A percentile compares a stretch with the other conserved stretches of the same genome.
These are phyloP conservation scores for Alectoris magna DNA, from an alignment of 2,797 vertebrate species.

Conservation along the genomic window DNA sequence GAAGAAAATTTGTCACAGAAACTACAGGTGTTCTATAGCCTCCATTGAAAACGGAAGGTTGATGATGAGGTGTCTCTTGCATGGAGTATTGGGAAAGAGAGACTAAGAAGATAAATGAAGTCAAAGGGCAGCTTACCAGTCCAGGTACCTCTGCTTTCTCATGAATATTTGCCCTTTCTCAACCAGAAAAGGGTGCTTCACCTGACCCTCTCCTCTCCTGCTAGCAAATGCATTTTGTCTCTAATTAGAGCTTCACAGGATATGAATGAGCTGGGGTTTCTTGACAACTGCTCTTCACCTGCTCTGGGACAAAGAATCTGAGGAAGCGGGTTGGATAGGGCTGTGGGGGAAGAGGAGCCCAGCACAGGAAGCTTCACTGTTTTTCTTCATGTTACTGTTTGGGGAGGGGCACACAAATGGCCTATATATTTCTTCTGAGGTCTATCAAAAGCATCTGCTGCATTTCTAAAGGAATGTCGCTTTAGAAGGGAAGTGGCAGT, in stretches of 20 bases:
- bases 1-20: background rate
- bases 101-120: background rate
- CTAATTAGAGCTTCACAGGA: background rate
- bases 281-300: background rate
- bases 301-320: background rate
- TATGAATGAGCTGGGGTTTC: background rate
- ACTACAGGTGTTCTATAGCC: background rate
- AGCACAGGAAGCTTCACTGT: background rate
- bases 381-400: slow-evolving; percentile 4
- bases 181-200: background rate
- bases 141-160: background rate
- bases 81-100: background rate
- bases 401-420: background rate
- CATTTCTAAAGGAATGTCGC: slow-evolving; percentile 10
- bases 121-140: background rate
- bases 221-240: background rate
- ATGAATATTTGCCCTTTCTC: background rate
- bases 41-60: background rate
- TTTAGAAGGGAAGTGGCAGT: background rate
- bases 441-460: background rate
- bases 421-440: background rate
- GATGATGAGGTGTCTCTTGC: background rate
- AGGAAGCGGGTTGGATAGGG: background rate
- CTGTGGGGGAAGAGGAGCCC: background rate
- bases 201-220: background rate